These are phyloP conservation scores for Scomber colias DNA, from an alignment of 2,113 vertebrate genomes.

Conservation along the genomic window DNA sequence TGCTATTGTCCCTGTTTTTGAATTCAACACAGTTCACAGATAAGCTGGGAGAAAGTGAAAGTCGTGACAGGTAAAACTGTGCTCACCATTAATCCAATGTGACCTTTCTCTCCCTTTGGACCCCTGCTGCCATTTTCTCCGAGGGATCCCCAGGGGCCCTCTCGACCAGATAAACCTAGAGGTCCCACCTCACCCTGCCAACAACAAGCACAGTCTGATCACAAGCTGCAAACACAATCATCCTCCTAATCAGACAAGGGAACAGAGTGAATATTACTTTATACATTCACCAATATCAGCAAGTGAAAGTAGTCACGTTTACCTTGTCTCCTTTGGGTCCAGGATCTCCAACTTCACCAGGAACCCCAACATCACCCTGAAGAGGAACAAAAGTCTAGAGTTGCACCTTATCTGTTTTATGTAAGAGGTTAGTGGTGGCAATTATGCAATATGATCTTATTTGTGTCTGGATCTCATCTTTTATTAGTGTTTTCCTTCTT, in stretches of 20 bases:
- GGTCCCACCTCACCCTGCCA: constrained; percentile 85
- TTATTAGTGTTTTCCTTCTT: not conserved
- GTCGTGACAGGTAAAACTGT: not conserved
- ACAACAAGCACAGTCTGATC: constrained; percentile 26
- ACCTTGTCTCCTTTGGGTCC: constrained; percentile 87
- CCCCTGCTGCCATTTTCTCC: constrained; percentile 85
- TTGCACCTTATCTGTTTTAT: not conserved
- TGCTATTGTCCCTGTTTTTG: too few species aligned
- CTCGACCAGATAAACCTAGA: constrained; percentile 81
- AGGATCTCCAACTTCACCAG: constrained; percentile 83
- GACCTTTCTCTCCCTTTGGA: constrained; percentile 87
- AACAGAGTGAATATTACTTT: not conserved
- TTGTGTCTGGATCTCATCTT: not conserved
- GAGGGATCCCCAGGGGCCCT: constrained; percentile 82
- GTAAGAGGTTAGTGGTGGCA: too few species aligned
- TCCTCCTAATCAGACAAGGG: not conserved
- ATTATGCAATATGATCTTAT: not conserved
- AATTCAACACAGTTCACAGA: too few species aligned
- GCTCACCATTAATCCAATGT: constrained; percentile 85
- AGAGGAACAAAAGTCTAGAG: not conserved
- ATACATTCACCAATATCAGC: not conserved
- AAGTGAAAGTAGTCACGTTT: not conserved
- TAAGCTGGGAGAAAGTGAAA: not conserved
- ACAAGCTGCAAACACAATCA: not conserved
- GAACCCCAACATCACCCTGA: constrained; percentile 81